Evolutionary conservation across 2,888 invertebrate genomes (phyloP).

Genomic region (Muschampia plurimacula): DNA sequence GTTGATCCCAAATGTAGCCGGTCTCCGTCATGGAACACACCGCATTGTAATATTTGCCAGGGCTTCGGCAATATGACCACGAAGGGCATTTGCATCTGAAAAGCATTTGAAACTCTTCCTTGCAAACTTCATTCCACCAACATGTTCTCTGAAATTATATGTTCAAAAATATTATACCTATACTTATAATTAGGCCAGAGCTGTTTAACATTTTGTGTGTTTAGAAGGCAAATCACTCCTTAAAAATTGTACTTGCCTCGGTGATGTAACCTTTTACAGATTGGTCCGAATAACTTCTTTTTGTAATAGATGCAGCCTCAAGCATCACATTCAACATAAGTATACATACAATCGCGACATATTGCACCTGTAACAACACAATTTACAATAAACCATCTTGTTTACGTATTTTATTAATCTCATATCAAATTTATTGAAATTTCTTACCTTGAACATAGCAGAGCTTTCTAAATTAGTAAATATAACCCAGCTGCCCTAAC

Average conservation of each 20-base stretch:
- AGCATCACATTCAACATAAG: slow-evolving; percentile 69
- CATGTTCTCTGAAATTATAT: slow-evolving; percentile 90
- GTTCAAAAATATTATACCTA: not conserved
- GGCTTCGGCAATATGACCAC: slow-evolving; percentile 95
- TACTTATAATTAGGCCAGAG: not conserved
- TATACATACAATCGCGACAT: slow-evolving; percentile 68
- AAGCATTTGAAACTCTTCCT: slow-evolving; percentile 94
- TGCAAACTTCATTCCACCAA: slow-evolving; percentile 97
- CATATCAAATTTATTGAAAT: slow-evolving; percentile 33
- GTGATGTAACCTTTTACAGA: slow-evolving; percentile 93
- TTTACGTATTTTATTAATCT: slow-evolving; percentile 11
- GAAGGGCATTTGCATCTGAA: slow-evolving; percentile 95
- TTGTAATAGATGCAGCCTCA: slow-evolving; percentile 75
- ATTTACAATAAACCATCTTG: slow-evolving; percentile 40
- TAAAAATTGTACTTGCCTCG: slow-evolving; percentile 85
- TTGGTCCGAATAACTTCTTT: slow-evolving; percentile 92
- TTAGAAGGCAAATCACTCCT: no score
- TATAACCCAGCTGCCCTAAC: slow-evolving; percentile 54
- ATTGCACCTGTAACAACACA: slow-evolving; percentile 64
- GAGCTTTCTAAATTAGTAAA: slow-evolving; percentile 63
- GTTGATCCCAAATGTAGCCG: slow-evolving; percentile 96
- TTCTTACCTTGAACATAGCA: slow-evolving; percentile 78
- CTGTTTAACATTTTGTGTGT: not conserved
- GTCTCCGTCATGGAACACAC: slow-evolving; percentile 96
- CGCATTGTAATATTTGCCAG: slow-evolving; percentile 95